Evolutionary conservation across 2,888 invertebrate genomes (phyloP), one percentile per base, ranked within the genome.

Genomic region (Andrena dorsata): DNA sequence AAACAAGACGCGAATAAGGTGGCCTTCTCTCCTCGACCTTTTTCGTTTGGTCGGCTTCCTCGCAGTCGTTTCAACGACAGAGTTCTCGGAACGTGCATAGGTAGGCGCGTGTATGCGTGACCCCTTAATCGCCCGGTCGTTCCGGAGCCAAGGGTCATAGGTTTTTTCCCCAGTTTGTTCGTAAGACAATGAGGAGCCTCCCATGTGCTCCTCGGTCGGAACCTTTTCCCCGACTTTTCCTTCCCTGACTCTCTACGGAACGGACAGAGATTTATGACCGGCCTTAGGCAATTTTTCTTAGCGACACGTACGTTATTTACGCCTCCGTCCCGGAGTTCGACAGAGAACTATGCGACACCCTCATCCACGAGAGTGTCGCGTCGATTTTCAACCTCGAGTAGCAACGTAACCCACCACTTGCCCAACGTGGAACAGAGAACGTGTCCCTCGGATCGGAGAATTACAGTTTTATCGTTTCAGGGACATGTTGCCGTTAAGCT

Each of bases 401-500:
- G 41, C 41, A 16, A 41, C 41, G 41, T 16, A 13, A 41, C 41
- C 16, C 41, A 16, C 13, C 41, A 16, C 16, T 41, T 16, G 41
- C 5, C 41, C 16, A 1, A 41, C 30, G 41, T 5, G 16, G 41
- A 16, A 41, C 41, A 41, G 41, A 5, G 41, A 5, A 16, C 1
- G 0, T 13, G 1, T 13, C 5, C 16, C 16, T 41, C 16, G 0
- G 41, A 41, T 41, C 16, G 41, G n/a, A 16, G 41, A 30, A 61
- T 23, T 47, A 10, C n/a, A 7, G 41, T 60, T 28, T 69, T 0
- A 10, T 10, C 32, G 6, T 71, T 77, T 20, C 83, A 93, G 93
- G 8, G 93, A 93, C 5, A 92, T 93, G 90, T 47, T 92, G 58
- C 85, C 92, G 16, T 64, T 92, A 41, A 93, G 88, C 78, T 93